Base-by-base conservation (phyloP, 2,888 invertebrate genomes). In the Standfussiana lucernea region DNA sequence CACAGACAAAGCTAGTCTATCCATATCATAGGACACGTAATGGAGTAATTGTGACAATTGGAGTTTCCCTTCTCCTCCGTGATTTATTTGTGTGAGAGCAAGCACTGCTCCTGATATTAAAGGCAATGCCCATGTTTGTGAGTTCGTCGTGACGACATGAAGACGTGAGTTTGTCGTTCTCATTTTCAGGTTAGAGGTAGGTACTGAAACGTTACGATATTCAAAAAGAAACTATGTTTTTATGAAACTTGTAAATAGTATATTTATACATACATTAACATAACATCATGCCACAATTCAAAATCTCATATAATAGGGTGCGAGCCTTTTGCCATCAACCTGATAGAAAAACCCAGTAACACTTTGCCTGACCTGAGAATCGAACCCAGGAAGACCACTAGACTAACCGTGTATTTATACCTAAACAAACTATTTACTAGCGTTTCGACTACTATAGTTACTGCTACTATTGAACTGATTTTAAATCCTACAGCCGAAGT, bases 151-250 rank as follows among this genome's bases (percentile, higher is more conserved):
- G 82, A 80, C 77, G 47, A 37, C 75, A 50, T 10, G 10, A 8
- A 18, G 35, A 67, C 72, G 65, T 80, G 66, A 37, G 84, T 84
- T 79, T 84, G 70, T 56, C n/a, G 37, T 59, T 79, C 56, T 74
- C 24, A 82, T 74, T 74, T 82, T 66, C 79, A 79, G n/a, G 47
- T 70, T 32, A 45, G n/a, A 72, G n/a, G 11, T 56, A 62, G 24
- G 1, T 35, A 61, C 37, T 82, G 65, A 82, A 69, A 66, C 8
- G 4, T 68, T 42, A 37, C 13, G 45, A 71, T 53, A 28, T 50
- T 15, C 1, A 15, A 61, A 79, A 50, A 24, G 0, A 24, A n/a
- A n/a, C 13, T 13, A 18, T 28, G 18, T n/a, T 42, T 28, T 28
- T 53, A 18, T 32, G 32, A 32, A 24, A n/a, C 7, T 56, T 28